Base-by-base conservation (phyloP, 2,113 vertebrate genomes). In the Marmota flaviventris region DNA sequence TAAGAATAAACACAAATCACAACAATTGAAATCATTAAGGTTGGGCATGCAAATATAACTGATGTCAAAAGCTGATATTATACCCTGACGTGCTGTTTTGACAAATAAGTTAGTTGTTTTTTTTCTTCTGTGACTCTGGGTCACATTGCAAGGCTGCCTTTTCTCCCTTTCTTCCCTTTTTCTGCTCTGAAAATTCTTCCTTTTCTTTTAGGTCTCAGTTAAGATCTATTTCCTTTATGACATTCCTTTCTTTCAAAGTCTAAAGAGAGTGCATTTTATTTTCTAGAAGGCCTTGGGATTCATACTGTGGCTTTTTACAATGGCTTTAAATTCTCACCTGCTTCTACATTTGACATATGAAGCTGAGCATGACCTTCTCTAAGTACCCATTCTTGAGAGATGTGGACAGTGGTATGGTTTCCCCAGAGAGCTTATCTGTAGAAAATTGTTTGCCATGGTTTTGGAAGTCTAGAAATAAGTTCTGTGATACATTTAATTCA, bases 231-330 rank as follows among this genome's bases (percentile, higher is more conserved):
- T 87, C 58, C 42, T 91, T 88, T 90, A 91, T 86, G 76, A 53
- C 42, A 37, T 63, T 90, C 27, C 39, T 91, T 97, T 94, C 29
- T 95, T 17, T 93, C 63, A 81, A 87, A 88, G n/a, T 22, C 53
- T 86, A 78, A 48, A 65, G 45, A 94, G 94, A 93, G n/a, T 65
- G 12, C 29, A 27, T 34, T 89, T 90, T 78, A 81, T 95, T 94
- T 91, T 89, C 45, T 85, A 25, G 37, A 77, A 4, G 63, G 4
- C 5, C n/a, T 82, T 17, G 76, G 76, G 70, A 88, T 97, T 95
- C 69, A 81, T 94, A 84, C 96, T 29, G 53, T n/a, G 39, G 45
- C 58, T 69, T 81, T 25, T 93, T 56, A 82, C 79, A 93, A 29
- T 27, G 20, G 25, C n/a, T 29, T 96, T 96, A 37, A 88, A n/a